These are phyloP conservation scores for Cacoxenus indagator DNA, from an alignment of 2,888 invertebrate species.

Conservation along the genomic window DNA sequence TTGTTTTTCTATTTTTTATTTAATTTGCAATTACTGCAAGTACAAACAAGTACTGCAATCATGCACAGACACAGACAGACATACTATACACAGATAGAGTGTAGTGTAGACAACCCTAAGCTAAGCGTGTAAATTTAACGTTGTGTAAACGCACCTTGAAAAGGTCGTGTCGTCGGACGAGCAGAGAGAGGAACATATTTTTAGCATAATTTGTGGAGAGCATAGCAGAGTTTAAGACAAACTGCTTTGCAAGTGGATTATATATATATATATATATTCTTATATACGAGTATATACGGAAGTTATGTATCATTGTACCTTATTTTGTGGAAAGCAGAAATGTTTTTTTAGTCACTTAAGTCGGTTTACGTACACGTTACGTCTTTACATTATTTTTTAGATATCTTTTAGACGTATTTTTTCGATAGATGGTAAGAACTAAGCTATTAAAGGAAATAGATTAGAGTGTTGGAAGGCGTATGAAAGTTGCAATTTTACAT, in stretches of 20 bases:
- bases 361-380: slow-evolving; percentile 30
- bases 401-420: slow-evolving; percentile 13
- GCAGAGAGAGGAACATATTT: slow-evolving; percentile 5
- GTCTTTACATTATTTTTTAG: background rate
- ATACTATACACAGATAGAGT: slow-evolving; percentile 26
- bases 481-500: slow-evolving; percentile 33
- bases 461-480: slow-evolving; percentile 25
- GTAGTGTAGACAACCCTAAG: slow-evolving; percentile 9
- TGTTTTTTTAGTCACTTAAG: slow-evolving; percentile 51
- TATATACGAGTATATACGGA: slow-evolving; percentile 7
- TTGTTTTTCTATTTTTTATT: background rate
- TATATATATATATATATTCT: slow-evolving; percentile 4
- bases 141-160: background rate
- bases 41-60: slow-evolving; percentile 31
- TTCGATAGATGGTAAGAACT: background rate
- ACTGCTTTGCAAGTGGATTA: slow-evolving; percentile 4
- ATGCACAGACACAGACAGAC: slow-evolving; percentile 31
- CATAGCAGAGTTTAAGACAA: background rate
- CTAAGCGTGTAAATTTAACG: background rate
- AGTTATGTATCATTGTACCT: slow-evolving; percentile 56
- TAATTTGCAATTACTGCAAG: slow-evolving; percentile 38
- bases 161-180: background rate
- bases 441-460: slow-evolving; percentile 32
- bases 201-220: slow-evolving; percentile 7
- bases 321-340: slow-evolving; percentile 42